Evolutionary conservation across 2,888 invertebrate species (phyloP), one percentile per base, ranked within the genome.

Genomic region (Odontocerum albicorne): DNA sequence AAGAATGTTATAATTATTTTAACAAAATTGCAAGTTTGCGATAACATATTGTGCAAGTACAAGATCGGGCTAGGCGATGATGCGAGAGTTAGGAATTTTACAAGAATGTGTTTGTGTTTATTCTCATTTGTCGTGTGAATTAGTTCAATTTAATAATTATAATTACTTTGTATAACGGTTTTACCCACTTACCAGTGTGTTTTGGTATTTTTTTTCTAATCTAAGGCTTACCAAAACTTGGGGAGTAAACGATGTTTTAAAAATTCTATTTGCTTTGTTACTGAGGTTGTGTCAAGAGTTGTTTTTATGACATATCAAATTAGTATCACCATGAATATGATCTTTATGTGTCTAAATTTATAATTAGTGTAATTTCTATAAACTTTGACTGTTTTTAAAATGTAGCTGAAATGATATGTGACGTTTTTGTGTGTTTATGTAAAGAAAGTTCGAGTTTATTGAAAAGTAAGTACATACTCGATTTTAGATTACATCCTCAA

Each of bases 111-210:
- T 36, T 44, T 46, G 53, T 55, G 49, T 55, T 47, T 49, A 55
- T 55, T 38, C 49, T 44, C 49, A 22, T 32, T 52, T 55, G 38
- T 55, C 55, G 55, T 55, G 55, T 55, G 55, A 55, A 55, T 55
- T 55, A 49, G 55, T 49, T 38, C 55, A 55, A 44, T 31, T 51
- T 31, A 42, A 44, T 54, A 33, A 27, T 17, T 55, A 21, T 19
- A 49, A 49, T 21, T 39, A 55, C 49, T 15, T 21, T n/a, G 16
- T 46, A 47, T 49, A 55, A 55, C 49, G 49, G 55, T 19, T 20
- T 36, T 20, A 36, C n/a, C n/a, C n/a, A n/a, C n/a, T n/a, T n/a
- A n/a, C 19, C 21, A 15, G 21, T 17, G 16, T 46, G 35, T 46
- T 20, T 27, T 43, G 10, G 16, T 43, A 16, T 16, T 27, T 22